Base-by-base conservation (phyloP, 2,113 vertebrate genomes). In the Otus sunia region DNA sequence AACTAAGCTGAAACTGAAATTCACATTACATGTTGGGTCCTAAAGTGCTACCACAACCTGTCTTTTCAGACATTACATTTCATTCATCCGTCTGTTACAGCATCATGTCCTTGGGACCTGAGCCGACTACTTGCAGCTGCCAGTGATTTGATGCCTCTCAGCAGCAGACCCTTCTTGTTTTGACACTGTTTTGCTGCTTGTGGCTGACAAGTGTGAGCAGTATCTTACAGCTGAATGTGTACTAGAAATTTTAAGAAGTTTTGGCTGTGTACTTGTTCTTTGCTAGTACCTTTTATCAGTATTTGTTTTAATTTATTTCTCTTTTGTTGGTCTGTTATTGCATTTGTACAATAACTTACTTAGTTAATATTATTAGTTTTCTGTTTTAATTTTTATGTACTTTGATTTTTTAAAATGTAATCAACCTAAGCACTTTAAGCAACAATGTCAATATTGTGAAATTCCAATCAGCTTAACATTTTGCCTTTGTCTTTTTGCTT, bases 341-440 rank as follows among this genome's bases (percentile, higher is more conserved):
- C 96, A 76, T 96, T 95, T 97, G 53, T 97, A 80, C 94, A 90
- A 83, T 91, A 95, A 86, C 52, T 96, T 96, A 80, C 86, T 47
- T 91, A 81, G 79, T 96, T 97, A 78, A 75, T 81, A 37, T 34
- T 90, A 72, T 90, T 96, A 75, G 34, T 66, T 68, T 96, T 94
- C 88, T 96, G 86, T 86, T 98, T 96, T 92, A 92, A 93, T 79
- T 92, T 94, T 92, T 76, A 49, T 88, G 68, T 96, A 93, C 55
- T 83, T 95, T 92, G 25, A n/a, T 63, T 93, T 96, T 88, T 82
- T 15, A 3, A 30, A 86, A 81, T 96, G 95, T 97, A 94, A 94
- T 86, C 95, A 91, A 88, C 85, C 91, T 75, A 97, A 96, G 97
- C 97, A 98, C 97, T 98, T 98, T 97, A 98, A 98, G 92, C 90